Evolutionary conservation across 2,888 invertebrate genomes (phyloP), one percentile per base, ranked within the genome.

Genomic region (Watsonalla binaria): DNA sequence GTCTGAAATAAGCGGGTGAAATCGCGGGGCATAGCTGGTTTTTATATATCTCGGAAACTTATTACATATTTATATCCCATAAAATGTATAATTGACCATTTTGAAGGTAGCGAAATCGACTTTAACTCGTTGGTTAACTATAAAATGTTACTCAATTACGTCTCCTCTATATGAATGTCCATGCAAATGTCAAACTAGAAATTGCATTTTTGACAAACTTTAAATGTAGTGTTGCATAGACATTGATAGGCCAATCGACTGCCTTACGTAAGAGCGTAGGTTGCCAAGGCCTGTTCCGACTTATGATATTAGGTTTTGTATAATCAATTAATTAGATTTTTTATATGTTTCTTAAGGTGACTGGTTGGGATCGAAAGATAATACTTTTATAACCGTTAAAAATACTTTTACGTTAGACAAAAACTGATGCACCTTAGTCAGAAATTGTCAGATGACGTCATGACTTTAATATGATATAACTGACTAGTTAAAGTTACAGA

Each of bases 311-410:
- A 52, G 54, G 56, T 56, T 46, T 57, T 53, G 59, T 67, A 59
- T 24, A 57, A 67, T 53, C 6, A 42, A n/a, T 39, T 51, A 46
- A 24, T 24, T 24, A 24, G 24, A 24, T 13, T 48, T 51, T 48
- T 58, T 55, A 56, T 37, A 57, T 57, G 52, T 56, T 57, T 64
- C 52, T 62, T 63, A 61, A 65, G 65, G 69, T 72, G 70, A 49
- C 49, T 9, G 9, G 15, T 15, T 34, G 11, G 14, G 14, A 51
- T 49, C 48, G 37, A 47, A 33, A 37, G 37, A 51, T 54, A 39
- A 46, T 46, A 51, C n/a, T 52, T 42, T 35, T 54, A 34, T 47
- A 54, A 13, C 52, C 47, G 35, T 42, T 42, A 11, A 42, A 42
- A 2, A 42, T 11, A 42, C 11, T 9, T 42, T 42, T 11, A 42